Evolutionary conservation across 2,888 invertebrate species (phyloP).

Genomic region (Drosophila rubida): DNA sequence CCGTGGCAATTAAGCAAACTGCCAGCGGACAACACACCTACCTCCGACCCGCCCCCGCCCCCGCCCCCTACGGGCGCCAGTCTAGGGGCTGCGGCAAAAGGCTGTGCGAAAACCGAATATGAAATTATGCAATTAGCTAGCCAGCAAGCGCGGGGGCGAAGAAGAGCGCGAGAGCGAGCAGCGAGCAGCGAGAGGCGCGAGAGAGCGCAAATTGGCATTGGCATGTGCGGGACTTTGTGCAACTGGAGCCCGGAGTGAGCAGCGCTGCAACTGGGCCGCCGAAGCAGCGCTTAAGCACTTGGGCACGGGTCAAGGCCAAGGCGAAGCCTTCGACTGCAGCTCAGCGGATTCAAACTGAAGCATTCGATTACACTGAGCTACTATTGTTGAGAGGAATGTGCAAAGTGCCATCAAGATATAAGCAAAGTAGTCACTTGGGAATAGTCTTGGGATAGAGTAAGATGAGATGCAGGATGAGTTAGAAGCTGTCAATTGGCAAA

Average conservation of each 20-base stretch:
- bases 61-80: background rate
- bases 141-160: background rate
- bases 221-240: background rate
- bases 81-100: conserved; percentile 23
- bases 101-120: conserved; percentile 60
- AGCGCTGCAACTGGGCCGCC: background rate
- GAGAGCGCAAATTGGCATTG: conserved; percentile 12
- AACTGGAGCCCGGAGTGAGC: background rate
- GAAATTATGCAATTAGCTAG: conserved; percentile 70
- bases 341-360: background rate
- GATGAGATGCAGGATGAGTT: too few species aligned
- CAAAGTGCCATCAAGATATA: too few species aligned
- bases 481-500: too few species aligned
- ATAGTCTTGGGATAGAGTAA: too few species aligned
- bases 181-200: too few species aligned
- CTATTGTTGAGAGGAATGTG: too few species aligned
- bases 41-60: too few species aligned
- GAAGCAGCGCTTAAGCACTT: background rate
- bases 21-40: conserved; percentile 31
- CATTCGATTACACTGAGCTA: background rate
- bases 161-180: background rate
- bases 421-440: too few species aligned
- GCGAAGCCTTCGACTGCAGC: background rate
- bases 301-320: conserved; percentile 15
- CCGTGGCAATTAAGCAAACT: conserved; percentile 74